A percentile compares a stretch with the other conserved stretches of the same genome.
phyloP scores from a whole-genome alignment of 2,888 invertebrate species.

The Pherbina coryleti region DNA sequence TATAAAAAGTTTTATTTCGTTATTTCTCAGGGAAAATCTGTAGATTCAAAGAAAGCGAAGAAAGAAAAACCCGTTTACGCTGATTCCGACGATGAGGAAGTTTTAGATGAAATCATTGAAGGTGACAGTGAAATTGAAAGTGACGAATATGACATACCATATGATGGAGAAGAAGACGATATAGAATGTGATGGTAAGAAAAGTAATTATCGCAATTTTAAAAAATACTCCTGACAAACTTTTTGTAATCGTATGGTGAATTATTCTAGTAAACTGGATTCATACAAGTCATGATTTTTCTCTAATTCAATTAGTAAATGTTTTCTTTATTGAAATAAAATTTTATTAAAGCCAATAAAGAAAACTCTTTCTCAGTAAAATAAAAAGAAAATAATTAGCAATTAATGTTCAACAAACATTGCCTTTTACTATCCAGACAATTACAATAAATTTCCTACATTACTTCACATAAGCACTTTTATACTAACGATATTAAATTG shows the following conservation, averaged over 20 bases:
- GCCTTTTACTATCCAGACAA: not conserved
- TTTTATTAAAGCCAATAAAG: no score
- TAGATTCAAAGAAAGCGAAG: conserved; percentile 69
- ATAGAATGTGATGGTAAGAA: conserved; percentile 65
- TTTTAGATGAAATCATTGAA: conserved; percentile 60
- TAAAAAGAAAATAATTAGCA: no score
- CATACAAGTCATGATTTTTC: no score
- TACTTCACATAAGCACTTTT: not conserved
- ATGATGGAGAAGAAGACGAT: conserved; percentile 67
- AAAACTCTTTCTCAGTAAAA: no score
- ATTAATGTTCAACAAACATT: no score
- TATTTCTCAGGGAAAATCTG: conserved; percentile 64
- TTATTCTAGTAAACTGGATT: no score
- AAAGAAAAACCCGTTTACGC: conserved; percentile 65
- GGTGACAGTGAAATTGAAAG: conserved; percentile 68
- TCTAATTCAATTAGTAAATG: no score
- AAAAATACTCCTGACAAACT: not conserved
- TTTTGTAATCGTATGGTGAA: no score
- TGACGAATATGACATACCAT: conserved; percentile 68
- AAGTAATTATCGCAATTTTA: conserved; percentile 10
- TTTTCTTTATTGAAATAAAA: no score
- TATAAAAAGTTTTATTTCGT: conserved; percentile 30
- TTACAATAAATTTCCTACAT: not conserved
- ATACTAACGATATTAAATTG: conserved; percentile 32
- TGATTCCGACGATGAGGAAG: conserved; percentile 65